Base-by-base conservation (phyloP, 2,113 vertebrate genomes). In the Otocyon megalotis region DNA sequence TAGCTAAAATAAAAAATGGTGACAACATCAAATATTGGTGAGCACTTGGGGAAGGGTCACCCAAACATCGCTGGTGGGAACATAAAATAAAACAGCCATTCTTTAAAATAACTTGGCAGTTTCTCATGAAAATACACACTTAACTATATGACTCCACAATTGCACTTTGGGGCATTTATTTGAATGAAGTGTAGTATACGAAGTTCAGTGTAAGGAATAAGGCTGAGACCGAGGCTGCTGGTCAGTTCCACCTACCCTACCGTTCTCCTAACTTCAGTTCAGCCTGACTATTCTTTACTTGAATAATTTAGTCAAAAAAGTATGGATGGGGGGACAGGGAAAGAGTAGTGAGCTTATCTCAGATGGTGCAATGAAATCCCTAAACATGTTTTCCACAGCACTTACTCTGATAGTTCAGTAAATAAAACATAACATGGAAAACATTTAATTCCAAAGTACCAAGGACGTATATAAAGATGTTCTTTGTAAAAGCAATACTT, bases 351-450 rank as follows among this genome's bases (percentile, higher is more conserved):
- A 90, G 11, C 4, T 85, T 87, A 62, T 35, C 62, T 83, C 69
- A 24, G 8, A 92, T 20, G 48, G 1, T 72, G 20, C 26, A 74
- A 28, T 58, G 22, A 88, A 48, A 81, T 85, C 81, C 13, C 77
- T 14, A 76, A 94, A 60, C 4, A 2, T 71, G 17, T 53, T 93
- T 93, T 83, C 62, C 37, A 74, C 8, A 67, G 15, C 13, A 80
- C 0, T 92, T 83, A 63, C 53, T 83, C 74, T 71, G n/a, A 93
- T 22, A 92, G 28, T n/a, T 92, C 12, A 56, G n/a, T 72, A 76
- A 95, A 92, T 93, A 74, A 95, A 95, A 88, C 74, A 92, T 12
- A 89, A 74, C 22, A 74, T 43, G 3, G 53, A 92, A 95, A 81
- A 80, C 43, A 65, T 3, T 77, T 54, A 93, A 89, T 63, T 81